Base-by-base conservation (phyloP, 2,797 vertebrate species). In the Helicolenus hilgendorfi region DNA sequence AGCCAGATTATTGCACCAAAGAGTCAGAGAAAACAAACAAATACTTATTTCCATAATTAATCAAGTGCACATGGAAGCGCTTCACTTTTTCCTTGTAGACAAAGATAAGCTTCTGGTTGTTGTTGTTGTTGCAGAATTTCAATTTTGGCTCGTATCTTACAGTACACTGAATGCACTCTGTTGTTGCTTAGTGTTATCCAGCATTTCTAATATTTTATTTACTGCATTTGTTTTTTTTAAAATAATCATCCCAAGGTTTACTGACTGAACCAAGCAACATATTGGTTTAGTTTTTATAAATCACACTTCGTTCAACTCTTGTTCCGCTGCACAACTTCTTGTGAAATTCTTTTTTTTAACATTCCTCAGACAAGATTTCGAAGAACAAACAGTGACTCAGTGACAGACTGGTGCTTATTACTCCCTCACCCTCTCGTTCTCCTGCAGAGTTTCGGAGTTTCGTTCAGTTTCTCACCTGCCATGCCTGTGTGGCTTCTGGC, bases 21-120 rank as follows among this genome's bases (percentile, higher is more conserved):
- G 81, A 87, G 79, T 89, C 72, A 81, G 69, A 74, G 68, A 92
- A 92, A 91, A 89, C 82, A 94, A 96, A 94, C 92, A 93, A 91
- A 93, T 86, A 74, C 70, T 84, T 89, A 94, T 93, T 95, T 93
- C 70, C 90, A 95, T 96, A 94, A 95, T 94, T 93, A 95, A 92
- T 94, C 81, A 87, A 91, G 74, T 86, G 81, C 80, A 89, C 78
- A 89, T 81, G 85, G 58, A 92, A 89, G 77, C 67, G 79, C 81
- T 91, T 93, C 65, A 62, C 56, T 79, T 84, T 89, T 84, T 63
- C 59, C 64, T 72, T 86, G 77, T 84, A 84, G 72, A 86, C 76
- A 79, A 76, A 91, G 89, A 92, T 84, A 85, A 88, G 74, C 87
- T 71, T 27, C 11, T 71, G 75, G 67, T 74, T 79, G 81, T 59